Base-by-base conservation (phyloP, 2,888 invertebrate genomes). In the Tetrapedia diversipes region DNA sequence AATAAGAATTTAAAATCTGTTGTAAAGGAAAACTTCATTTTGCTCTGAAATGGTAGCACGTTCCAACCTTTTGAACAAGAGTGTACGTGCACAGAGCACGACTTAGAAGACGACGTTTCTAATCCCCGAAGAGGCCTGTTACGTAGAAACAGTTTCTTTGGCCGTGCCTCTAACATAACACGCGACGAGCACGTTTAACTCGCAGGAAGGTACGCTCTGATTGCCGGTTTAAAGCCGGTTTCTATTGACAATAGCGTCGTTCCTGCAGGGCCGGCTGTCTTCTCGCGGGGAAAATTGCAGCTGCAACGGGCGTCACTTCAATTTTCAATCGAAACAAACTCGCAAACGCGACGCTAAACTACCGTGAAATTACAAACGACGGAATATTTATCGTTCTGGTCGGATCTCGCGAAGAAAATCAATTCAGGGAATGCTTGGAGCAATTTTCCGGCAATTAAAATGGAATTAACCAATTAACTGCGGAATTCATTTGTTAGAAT, bases 171-270 rank as follows among this genome's bases (percentile, higher is more conserved):
- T 56, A 43, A 68, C 65, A 63, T 54, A 68, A 67, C 43, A 68
- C 64, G 47, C 71, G 54, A 37, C 51, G 68, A 61, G 57, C 60
- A 22, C 37, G 57, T 54, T 71, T 67, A 57, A 59, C 56, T 69
- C 47, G 71, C 68, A 71, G 80, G 78, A 74, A 80, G 75, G 76
- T 73, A 72, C 68, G 84, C 82, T 86, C 84, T 77, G 86, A 86
- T 82, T 86, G 80, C 65, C 69, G 54, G 79, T 74, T 74, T 72
- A 75, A 86, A 75, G 66, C 72, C 76, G 74, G 77, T 85, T 82
- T 77, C 79, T 54, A 78, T 74, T 65, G 81, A 84, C 83, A 85
- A 81, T 83, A 53, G 71, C 77, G 54, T 49, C 75, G 72, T 75
- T 76, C 63, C 68, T 57, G 75, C 4, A 45, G 43, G 53, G n/a